Evolutionary conservation across 2,888 invertebrate species (phyloP).

Genomic region (Vesta saturnalis): DNA sequence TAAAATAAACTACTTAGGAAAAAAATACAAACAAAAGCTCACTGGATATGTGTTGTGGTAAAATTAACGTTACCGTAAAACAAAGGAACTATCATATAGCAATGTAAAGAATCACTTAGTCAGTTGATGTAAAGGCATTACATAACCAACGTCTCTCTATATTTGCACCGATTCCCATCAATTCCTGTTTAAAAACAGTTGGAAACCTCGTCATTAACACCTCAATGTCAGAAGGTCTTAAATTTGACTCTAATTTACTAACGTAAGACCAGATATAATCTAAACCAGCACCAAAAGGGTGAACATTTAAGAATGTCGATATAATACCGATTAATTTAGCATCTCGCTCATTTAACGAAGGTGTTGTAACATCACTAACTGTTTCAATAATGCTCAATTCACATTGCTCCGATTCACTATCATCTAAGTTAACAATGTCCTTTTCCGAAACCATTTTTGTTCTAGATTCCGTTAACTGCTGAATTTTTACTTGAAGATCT

Average conservation of each 20-base stretch:
- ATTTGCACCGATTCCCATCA: conserved; percentile 85
- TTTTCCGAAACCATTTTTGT: conserved; percentile 51
- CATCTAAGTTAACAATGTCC: conserved; percentile 63
- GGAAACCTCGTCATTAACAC: conserved; percentile 80
- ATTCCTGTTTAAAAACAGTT: conserved; percentile 81
- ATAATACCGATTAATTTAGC: conserved; percentile 87
- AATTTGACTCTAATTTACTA: conserved; percentile 78
- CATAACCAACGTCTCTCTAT: conserved; percentile 90
- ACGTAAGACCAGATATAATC: conserved; percentile 93
- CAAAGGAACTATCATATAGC: not conserved
- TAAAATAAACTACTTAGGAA: no score
- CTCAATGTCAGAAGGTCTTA: conserved; percentile 81
- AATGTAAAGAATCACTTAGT: not conserved
- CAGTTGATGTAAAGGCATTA: conserved; percentile 69
- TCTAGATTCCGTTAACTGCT: conserved; percentile 34
- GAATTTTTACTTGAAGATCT: conserved; percentile 61
- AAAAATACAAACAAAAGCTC: no score
- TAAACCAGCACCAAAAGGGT: conserved; percentile 91
- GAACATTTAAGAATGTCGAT: conserved; percentile 90
- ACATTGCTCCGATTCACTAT: conserved; percentile 58
- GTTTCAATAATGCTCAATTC: conserved; percentile 54
- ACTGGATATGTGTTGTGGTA: conserved; percentile 1
- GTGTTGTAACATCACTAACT: conserved; percentile 49
- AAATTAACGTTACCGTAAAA: not conserved
- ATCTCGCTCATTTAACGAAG: conserved; percentile 65